phyloP scores from a whole-genome alignment of 1,140 invertebrate genomes.

The Lepidurus apus region DNA sequence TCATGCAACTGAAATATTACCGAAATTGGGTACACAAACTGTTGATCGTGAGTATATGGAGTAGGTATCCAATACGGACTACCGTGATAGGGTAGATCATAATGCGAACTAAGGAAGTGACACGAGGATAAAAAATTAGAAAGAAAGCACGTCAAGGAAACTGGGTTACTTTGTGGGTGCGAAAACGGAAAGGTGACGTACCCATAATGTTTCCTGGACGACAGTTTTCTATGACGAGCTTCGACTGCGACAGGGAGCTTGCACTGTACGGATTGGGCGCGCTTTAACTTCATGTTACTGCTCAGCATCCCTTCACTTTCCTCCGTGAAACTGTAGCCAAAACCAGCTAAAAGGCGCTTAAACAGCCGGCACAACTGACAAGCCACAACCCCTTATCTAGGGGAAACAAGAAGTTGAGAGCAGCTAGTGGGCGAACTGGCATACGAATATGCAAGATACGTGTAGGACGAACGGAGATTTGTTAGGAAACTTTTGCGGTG shows the following conservation, averaged over 20 bases:
- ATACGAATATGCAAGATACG: neutral
- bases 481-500: neutral
- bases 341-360: neutral
- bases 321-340: neutral
- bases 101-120: neutral
- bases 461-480: constrained; percentile 9
- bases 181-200: neutral
- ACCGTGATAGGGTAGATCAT: neutral
- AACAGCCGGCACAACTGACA: neutral
- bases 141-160: neutral
- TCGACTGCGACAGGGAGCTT: neutral
- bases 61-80: constrained; percentile 7
- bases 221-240: neutral
- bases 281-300: neutral
- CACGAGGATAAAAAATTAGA: neutral
- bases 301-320: neutral
- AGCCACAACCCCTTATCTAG: constrained; percentile 16
- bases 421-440: neutral
- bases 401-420: neutral
- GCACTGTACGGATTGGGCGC: neutral
- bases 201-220: neutral
- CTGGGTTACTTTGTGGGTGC: neutral
- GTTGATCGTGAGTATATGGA: neutral
- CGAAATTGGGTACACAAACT: neutral
- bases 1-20: neutral